Base-by-base conservation (phyloP, 2,113 vertebrate genomes). In the Pachyramphus minor region DNA sequence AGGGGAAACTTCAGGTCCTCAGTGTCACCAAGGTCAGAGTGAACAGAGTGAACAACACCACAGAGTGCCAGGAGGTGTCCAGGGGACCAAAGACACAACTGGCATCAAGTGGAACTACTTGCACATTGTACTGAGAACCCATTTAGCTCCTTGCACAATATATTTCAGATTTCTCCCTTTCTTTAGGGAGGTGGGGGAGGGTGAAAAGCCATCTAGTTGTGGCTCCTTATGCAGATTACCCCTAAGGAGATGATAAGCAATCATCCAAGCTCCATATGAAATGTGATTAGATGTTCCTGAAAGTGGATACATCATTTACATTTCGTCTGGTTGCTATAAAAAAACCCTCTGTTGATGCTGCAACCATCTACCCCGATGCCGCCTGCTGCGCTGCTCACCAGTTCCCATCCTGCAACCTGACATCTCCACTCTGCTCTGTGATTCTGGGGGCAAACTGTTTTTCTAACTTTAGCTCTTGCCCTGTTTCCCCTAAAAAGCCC, bases 231-330 rank as follows among this genome's bases (percentile, higher is more conserved):
- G 82, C 95, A 96, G 90, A 96, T 97, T 95, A 94, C 72, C 76
- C 68, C 49, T 94, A 94, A 92, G 77, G 74, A 97, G 49, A 90
- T 90, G 92, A 96, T 95, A 96, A 96, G 92, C 96, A 96, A 96
- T 95, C 95, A 97, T 78, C 93, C 52, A 60, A 89, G 64, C 72
- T 94, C 96, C 92, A 67, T 94, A 91, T 68, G 47, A 93, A 94
- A 96, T 94, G 92, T 94, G 95, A 97, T 95, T 95, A 96, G 92
- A 94, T 94, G 93, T 84, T 96, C 90, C 86, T 92, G 88, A 62
- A 89, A 95, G 92, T 35, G 49, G 88, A 96, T 92, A 72, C 76
- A 90, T 92, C 72, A 96, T 96, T 97, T 96, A 84, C 92, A 94
- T 95, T 88, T 88, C 5, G 79, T 93, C 87, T 96, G 79, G 83